These are phyloP conservation scores for Ferdinandea cuprea DNA, from an alignment of 2,888 invertebrate genomes.

Conservation along the genomic window DNA sequence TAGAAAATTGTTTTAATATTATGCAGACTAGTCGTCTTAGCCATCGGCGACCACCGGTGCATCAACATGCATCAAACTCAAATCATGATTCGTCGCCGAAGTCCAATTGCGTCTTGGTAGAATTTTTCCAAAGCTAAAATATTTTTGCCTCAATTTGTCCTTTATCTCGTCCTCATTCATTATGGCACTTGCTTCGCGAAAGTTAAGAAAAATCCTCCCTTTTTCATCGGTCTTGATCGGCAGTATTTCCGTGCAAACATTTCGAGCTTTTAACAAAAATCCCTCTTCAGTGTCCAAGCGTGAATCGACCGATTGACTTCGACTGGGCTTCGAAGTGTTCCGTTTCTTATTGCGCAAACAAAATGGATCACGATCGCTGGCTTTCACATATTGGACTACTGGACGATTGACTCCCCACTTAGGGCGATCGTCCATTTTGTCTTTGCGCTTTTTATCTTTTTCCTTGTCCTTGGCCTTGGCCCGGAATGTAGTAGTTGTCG, in stretches of 20 bases:
- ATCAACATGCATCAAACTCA: slow-evolving; percentile 52
- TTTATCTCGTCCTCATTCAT: slow-evolving; percentile 83
- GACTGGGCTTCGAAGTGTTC: slow-evolving; percentile 84
- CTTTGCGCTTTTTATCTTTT: slow-evolving; percentile 77
- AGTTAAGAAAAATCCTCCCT: slow-evolving; percentile 82
- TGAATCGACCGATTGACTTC: slow-evolving; percentile 83
- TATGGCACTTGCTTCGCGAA: slow-evolving; percentile 82
- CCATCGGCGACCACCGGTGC: slow-evolving; percentile 39
- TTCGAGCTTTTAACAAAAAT: slow-evolving; percentile 81
- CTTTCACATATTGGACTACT: slow-evolving; percentile 92
- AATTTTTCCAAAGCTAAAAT: slow-evolving; percentile 81
- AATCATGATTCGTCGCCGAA: slow-evolving; percentile 79
- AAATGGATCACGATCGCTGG: slow-evolving; percentile 94
- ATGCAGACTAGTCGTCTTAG: neutral
- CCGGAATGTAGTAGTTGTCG: slow-evolving; percentile 81
- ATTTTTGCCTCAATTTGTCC: slow-evolving; percentile 81
- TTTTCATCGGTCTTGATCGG: slow-evolving; percentile 83
- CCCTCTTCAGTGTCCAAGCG: slow-evolving; percentile 80
- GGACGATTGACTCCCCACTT: slow-evolving; percentile 91
- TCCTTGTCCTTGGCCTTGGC: slow-evolving; percentile 79
- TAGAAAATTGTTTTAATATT: slow-evolving; percentile 47
- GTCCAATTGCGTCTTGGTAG: slow-evolving; percentile 81
- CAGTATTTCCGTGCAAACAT: slow-evolving; percentile 83
- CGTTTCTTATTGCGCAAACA: slow-evolving; percentile 87
- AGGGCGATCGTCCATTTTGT: slow-evolving; percentile 86